Evolutionary conservation across 53 echinoderm and acorn worm genomes (phyloP), one percentile per base, ranked within the genome.

Genomic region (Luidia sarsii): DNA sequence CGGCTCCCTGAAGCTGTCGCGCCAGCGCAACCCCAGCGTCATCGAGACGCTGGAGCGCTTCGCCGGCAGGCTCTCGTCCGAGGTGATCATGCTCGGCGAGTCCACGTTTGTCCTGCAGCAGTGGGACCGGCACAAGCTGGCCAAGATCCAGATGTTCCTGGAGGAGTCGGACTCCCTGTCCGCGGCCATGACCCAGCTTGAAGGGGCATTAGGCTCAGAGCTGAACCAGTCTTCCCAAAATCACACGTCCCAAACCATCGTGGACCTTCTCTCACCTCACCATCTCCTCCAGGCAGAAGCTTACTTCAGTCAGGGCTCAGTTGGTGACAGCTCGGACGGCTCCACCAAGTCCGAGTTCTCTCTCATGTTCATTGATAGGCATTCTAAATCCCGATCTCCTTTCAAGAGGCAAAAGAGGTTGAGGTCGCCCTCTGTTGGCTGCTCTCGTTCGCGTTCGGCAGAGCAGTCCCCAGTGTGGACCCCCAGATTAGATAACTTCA

Each of bases 311-410:
- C 39, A 72, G 11, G 15, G 55, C 37, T 27, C 41, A 37, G 36
- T 39, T 36, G 37, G 38, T 55, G 34, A 55, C 37, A 31, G 31
- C 32, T 39, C 33, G 1, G 37, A 72, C 37, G 6, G 36, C 33
- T 55, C 72, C 21, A n/a, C n/a, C n/a, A 56, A 54, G 15, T 55
- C 72, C 6, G 24, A 37, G 9, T 72, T 72, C 15, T 23, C 56
- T 35, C 20, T 9, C 36, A 54, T 56, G 3, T 16, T 27, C 15
- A 72, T 72, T 72, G 72, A 72, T 34, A 72, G 72, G 72, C 72
- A 72, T 54, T 72, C 72, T 15, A 72, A 72, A 72, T 72, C 72
- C 38, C 54, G 72, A 72, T 72, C 72, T 19, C 72, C 72, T 37
- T 50, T 72, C 4, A 72, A 57, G 56, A 53, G 56, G 27, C 72